Base-by-base conservation (phyloP, 2,113 vertebrate species). In the Nipponia nippon region DNA sequence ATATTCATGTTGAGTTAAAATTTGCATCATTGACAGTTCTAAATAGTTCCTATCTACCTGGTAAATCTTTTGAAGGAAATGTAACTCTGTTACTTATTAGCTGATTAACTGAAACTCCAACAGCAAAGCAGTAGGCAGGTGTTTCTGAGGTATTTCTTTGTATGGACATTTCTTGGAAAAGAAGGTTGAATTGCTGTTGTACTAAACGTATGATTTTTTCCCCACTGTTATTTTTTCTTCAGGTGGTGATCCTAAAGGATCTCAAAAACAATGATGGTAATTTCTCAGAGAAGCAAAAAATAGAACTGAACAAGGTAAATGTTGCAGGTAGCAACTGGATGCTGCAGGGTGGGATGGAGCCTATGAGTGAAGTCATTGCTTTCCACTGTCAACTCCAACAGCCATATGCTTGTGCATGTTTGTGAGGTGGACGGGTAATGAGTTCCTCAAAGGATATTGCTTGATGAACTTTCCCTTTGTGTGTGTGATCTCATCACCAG, bases 181-280 rank as follows among this genome's bases (percentile, higher is more conserved):
- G 53, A 90, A 94, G 29, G 36, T 71, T 36, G 6, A 80, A 83
- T 63, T 86, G 50, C 77, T 82, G 7, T 66, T 94, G 42, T 80
- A 70, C 30, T 82, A 84, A 84, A 86, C 25, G 46, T 86, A 40
- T 69, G 8, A 4, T 46, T 76, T 82, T 34, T 78, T 87, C 38
- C 6, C 15, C 32, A n/a, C 23, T 78, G 75, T 4, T 76, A 47
- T 87, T 91, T 79, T 96, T 91, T 72, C 59, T 97, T 95, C 94
- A 99, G 99, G 98, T 99, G 59, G 99, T 99, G 14, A 99, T 99
- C 85, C 94, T 99, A 63, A 99, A 99, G 96, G 99, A 99, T 80
- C 97, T 99, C 87, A 99, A 98, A 93, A 98, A 99, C 84, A 97
- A 83, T 0, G 99, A 99, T 11, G 99, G 98, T 27, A 99, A 99